phyloP scores from a whole-genome alignment of 2,113 vertebrate species.

The Camelus dromedarius region DNA sequence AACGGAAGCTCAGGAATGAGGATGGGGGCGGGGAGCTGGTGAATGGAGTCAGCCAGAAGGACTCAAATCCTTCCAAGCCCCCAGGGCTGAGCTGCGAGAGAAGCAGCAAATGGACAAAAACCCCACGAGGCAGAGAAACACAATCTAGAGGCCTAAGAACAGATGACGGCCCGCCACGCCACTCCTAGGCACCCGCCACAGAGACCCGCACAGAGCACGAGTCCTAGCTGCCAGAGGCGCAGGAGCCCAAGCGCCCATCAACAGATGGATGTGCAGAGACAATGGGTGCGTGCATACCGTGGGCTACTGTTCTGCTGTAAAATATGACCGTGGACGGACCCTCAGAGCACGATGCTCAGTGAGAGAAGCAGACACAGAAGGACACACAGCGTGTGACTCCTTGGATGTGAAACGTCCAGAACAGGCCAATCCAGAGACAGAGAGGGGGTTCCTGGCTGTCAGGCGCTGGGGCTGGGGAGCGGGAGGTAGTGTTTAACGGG shows the following conservation, averaged over 20 bases:
- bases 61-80: neutral
- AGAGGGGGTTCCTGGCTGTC: rapidly evolving
- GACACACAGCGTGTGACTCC: too few relatives aligned
- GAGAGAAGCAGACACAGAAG: neutral
- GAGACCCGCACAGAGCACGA: rapidly evolving
- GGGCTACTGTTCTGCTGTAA: neutral
- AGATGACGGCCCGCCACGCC: rapidly evolving
- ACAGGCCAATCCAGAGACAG: rapidly evolving
- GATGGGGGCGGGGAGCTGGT: rapidly evolving
- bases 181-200: neutral
- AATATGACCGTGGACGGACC: neutral
- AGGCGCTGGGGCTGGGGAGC: neutral
- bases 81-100: neutral
- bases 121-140: neutral
- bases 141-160: neutral
- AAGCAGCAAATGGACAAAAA: conserved; percentile 72
- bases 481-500: too few relatives aligned
- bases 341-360: rapidly evolving
- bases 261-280: rapidly evolving
- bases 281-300: rapidly evolving
- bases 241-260: rapidly evolving
- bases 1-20: neutral
- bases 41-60: rapidly evolving
- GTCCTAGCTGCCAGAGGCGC: neutral
- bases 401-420: rapidly evolving